A percentile compares a stretch with the other conserved stretches of the same genome.
Conservation (phyloP, 1,140 invertebrate genomes). For the Drosophila ambigua region DNA sequence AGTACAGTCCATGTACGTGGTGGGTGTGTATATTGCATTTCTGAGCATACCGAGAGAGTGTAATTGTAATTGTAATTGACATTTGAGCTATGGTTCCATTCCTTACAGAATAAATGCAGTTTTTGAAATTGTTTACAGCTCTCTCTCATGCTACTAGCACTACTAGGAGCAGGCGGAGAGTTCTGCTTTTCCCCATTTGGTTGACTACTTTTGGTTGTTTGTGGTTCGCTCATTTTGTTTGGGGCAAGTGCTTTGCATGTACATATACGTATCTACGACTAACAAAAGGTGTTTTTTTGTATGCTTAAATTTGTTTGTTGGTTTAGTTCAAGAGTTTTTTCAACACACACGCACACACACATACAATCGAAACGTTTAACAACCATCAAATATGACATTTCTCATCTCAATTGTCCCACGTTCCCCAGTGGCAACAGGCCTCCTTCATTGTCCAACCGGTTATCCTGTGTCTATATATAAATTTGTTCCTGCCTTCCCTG, state of each 20-base stretch:
- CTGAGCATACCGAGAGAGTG: neutral
- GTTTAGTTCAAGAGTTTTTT: conserved; percentile 2
- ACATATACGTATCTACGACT: conserved; percentile 31
- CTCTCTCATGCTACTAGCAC: too few relatives aligned
- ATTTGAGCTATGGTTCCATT: conserved; percentile 24
- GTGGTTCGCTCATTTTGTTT: conserved; percentile 18
- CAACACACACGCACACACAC: conserved; percentile 18
- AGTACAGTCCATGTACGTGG: conserved; percentile 10
- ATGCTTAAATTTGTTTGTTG: neutral
- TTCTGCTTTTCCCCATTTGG: neutral
- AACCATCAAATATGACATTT: conserved; percentile 32
- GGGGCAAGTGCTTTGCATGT: conserved; percentile 42
- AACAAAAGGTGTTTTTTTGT: conserved; percentile 26
- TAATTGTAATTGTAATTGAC: conserved; percentile 22
- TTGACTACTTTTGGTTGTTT: too few relatives aligned
- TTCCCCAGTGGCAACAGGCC: conserved; percentile 30
- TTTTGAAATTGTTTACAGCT: too few relatives aligned
- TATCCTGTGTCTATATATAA: conserved; percentile 17
- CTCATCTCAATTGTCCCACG: conserved; percentile 1
- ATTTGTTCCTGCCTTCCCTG: neutral
- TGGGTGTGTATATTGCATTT: conserved; percentile 32
- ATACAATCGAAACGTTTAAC: conserved; percentile 29
- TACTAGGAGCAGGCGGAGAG: too few relatives aligned
- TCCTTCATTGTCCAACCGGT: too few relatives aligned
- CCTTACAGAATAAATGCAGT: neutral